These are phyloP conservation scores for Glossophaga mutica DNA, from an alignment of 2,797 vertebrate genomes.

Conservation along the genomic window DNA sequence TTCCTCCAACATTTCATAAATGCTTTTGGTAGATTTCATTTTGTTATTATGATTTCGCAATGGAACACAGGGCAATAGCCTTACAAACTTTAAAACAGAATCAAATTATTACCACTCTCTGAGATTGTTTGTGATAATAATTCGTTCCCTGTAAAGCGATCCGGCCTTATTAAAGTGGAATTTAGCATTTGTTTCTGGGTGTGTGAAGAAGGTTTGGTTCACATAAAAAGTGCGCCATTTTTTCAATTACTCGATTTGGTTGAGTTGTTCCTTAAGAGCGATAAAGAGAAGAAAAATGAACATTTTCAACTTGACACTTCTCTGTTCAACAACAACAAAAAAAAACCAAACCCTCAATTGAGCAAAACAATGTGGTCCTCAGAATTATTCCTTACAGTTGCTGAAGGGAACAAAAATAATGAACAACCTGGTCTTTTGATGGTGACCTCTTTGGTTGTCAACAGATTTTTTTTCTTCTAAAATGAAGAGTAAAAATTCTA, in stretches of 20 bases:
- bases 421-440: not conserved
- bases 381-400: not conserved
- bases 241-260: conserved; percentile 53
- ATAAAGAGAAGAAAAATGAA: conserved; percentile 38
- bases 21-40: not conserved
- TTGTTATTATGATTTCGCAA: not conserved
- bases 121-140: conserved; percentile 37
- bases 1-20: not conserved
- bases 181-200: conserved; percentile 62
- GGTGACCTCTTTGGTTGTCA: not conserved
- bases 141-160: conserved; percentile 34
- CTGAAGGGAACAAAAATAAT: not conserved
- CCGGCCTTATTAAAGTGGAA: conserved; percentile 55
- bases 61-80: not conserved
- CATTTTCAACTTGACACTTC: conserved; percentile 31
- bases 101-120: not conserved
- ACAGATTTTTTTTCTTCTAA: not conserved
- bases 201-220: conserved; percentile 56
- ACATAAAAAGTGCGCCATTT: conserved; percentile 47
- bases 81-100: not conserved
- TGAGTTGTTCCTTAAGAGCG: conserved; percentile 29
- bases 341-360: not conserved
- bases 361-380: not conserved
- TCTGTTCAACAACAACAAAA: too few relatives aligned
- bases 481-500: not conserved